Base-by-base conservation (phyloP, 2,888 invertebrate genomes). In the Toxonevra muliebris region DNA sequence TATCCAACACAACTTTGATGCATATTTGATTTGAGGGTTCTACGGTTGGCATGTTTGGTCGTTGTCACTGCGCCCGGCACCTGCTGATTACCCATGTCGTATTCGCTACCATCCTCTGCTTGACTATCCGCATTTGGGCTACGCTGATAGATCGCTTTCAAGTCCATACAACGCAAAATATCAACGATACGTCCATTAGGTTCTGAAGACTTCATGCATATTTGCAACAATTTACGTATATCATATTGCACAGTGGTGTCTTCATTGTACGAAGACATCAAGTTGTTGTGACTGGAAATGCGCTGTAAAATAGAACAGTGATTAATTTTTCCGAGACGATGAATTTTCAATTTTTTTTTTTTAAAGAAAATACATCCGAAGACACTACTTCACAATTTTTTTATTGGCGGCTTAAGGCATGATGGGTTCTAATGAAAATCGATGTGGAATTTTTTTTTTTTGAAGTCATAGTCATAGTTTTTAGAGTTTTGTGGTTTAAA, bases 1-100 rank as follows among this genome's bases (percentile, higher is more conserved):
- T 84, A 83, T 1, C 90, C 90, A 62, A 88, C 87, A 59, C 91
- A 86, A 66, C 87, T 85, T 71, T 86, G 86, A 74, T 89, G 87
- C 72, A 86, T 87, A 1, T 86, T 85, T 2, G 90, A 90, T 70
- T 87, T 87, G 1, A 90, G 74, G 0, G 84, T 83, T 4, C 84
- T 76, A 0, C 78, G 77, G 69, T 82, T 81, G 1, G 72, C 76
- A 61, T 79, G 77, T 71, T 79, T 80, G 41, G 78, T 77, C 0
- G 77, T 79, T 54, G 76, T 77, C n/a, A 78, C 78, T 1, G 80
- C 80, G 42, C 81, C 77, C 19, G 82, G 82, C 65, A 80, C 76
- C 68, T 81, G 83, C 61, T 81, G 82, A 65, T 83, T 82, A 13
- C 83, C 83, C 78, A 82, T 79, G 15, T 83, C 82, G 45, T 74